These are phyloP conservation scores for Diloba caeruleocephala DNA, from an alignment of 2,888 invertebrate species.

Conservation along the genomic window DNA sequence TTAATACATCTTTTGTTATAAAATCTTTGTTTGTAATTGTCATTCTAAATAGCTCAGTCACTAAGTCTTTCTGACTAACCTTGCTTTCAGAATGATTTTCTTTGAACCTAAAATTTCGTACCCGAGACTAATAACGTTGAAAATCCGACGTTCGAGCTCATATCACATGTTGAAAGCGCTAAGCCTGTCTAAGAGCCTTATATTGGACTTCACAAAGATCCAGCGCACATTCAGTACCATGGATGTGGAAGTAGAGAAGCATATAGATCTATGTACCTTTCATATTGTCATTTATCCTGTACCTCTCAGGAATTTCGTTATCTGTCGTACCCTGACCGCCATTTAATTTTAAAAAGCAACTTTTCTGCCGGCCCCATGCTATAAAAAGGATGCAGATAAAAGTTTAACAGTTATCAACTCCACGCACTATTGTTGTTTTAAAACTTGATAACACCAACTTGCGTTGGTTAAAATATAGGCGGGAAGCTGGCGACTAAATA, in stretches of 20 bases:
- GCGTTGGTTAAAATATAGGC: slow-evolving; percentile 5
- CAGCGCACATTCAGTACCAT: slow-evolving; percentile 8
- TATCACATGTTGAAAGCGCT: slow-evolving; percentile 24
- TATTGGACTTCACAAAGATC: slow-evolving; percentile 29
- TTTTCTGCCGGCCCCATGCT: too few species aligned
- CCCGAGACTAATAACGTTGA: slow-evolving; percentile 18
- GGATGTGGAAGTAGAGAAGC: not conserved
- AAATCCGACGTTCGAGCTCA: not conserved
- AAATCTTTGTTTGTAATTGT: too few species aligned
- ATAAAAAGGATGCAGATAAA: not conserved
- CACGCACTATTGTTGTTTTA: slow-evolving; percentile 12
- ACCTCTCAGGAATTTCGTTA: too few species aligned
- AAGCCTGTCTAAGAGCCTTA: slow-evolving; percentile 40
- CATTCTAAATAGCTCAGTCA: too few species aligned
- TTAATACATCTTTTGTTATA: too few species aligned
- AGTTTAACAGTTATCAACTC: slow-evolving; percentile 8
- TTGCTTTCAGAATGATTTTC: too few species aligned
- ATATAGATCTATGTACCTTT: too few species aligned
- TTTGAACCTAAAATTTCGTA: slow-evolving; percentile 2
- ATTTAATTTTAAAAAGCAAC: too few species aligned
- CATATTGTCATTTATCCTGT: too few species aligned
- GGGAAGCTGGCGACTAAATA: not conserved
- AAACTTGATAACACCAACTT: slow-evolving; percentile 15
- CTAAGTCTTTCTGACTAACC: too few species aligned
- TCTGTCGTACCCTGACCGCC: too few species aligned